A percentile compares a stretch with the other conserved stretches of the same genome.
These are phyloP conservation scores for Alexandromys fortis DNA, from an alignment of 2,113 vertebrate genomes.

Conservation along the genomic window DNA sequence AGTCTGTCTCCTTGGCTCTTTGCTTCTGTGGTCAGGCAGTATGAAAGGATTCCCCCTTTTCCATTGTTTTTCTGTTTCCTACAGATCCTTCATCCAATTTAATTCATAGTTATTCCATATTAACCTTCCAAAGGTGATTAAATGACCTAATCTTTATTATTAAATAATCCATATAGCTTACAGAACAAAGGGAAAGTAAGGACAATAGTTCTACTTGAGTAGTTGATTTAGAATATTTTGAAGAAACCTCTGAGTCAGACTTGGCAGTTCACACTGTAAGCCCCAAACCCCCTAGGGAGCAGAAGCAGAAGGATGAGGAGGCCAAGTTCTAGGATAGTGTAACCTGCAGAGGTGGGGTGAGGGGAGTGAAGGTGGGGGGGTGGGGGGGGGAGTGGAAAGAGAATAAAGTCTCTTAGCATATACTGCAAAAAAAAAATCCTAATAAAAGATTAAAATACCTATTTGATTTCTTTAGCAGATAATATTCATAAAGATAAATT, in stretches of 20 bases:
- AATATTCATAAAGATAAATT: conserved; percentile 10
- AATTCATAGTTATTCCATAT: not conserved
- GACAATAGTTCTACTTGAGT: not conserved
- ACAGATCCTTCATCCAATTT: not conserved
- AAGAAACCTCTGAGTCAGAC: not conserved
- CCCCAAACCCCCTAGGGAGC: not conserved
- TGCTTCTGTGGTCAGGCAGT: not conserved
- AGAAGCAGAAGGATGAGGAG: not conserved
- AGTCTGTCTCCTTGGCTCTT: not conserved
- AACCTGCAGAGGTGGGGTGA: not conserved
- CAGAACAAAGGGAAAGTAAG: conserved; percentile 5
- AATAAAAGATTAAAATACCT: not conserved
- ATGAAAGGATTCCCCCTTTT: not conserved
- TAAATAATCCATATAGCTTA: conserved; percentile 40
- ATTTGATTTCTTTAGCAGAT: not conserved
- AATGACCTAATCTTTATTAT: conserved; percentile 20
- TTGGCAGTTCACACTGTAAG: not conserved
- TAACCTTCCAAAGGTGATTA: conserved; percentile 13
- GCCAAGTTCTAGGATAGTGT: not conserved
- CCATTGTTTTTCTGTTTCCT: not conserved
- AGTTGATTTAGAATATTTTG: not conserved
- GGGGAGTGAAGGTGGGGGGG: too few relatives aligned
- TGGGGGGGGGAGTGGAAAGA: too few relatives aligned
- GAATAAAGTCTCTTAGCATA: not conserved
- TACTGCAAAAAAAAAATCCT: not conserved